These are phyloP conservation scores for Aythya fuligula DNA, from an alignment of 2,797 vertebrate species.

Conservation along the genomic window DNA sequence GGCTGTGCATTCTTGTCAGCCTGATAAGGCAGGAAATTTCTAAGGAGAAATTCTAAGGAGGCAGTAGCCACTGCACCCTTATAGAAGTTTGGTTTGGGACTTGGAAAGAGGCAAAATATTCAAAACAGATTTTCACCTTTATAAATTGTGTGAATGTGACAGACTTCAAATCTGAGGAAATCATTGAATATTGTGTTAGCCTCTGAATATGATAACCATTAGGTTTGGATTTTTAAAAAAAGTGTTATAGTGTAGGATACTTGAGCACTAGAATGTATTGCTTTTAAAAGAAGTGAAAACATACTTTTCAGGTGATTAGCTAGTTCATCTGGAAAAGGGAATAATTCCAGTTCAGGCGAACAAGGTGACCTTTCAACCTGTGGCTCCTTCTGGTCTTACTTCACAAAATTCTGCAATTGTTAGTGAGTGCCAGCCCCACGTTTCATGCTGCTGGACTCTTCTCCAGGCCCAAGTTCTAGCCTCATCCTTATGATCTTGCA, in stretches of 20 bases:
- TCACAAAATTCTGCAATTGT: neutral
- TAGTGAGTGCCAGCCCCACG: neutral
- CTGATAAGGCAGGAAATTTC: neutral
- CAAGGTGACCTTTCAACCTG: neutral
- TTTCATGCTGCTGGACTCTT: neutral
- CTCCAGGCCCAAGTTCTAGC: neutral
- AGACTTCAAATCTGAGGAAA: neutral
- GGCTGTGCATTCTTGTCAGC: neutral
- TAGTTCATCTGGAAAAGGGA: neutral
- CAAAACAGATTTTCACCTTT: neutral
- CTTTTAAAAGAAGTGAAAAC: neutral
- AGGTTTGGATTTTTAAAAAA: neutral
- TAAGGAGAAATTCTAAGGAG: neutral
- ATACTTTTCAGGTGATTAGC: neutral
- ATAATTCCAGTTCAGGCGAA: neutral
- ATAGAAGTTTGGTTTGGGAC: neutral
- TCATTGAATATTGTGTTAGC: neutral
- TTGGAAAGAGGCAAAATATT: neutral
- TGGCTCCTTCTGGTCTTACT: neutral
- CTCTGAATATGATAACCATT: neutral
- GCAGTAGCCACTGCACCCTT: neutral
- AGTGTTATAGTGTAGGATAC: neutral
- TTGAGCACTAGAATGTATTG: neutral
- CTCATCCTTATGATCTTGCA: neutral
- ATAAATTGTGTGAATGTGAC: neutral